phyloP scores from a whole-genome alignment of 2,888 invertebrate genomes.

The Lasioglossum figueresi region DNA sequence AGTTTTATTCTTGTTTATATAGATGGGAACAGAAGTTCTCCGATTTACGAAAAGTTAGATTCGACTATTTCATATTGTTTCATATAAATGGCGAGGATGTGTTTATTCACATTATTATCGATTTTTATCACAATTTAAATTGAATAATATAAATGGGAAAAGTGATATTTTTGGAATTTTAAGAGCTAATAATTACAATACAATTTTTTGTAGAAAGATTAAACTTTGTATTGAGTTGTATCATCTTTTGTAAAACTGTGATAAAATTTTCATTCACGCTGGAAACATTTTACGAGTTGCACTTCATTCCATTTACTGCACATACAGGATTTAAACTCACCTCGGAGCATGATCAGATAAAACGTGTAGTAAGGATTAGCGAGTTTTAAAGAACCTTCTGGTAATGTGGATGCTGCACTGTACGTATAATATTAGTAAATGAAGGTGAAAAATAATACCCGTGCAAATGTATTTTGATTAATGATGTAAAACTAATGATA shows the following conservation, averaged over 20 bases:
- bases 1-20: not conserved
- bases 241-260: not conserved
- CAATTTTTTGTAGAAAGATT: not conserved
- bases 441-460: not conserved
- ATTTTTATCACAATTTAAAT: no score
- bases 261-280: not conserved
- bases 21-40: not conserved
- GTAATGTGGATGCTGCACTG: no score
- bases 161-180: no score
- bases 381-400: not conserved
- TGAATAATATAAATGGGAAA: no score
- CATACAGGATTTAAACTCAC: not conserved
- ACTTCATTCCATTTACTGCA: not conserved
- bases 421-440: not conserved
- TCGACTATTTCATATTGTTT: no score
- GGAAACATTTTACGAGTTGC: not conserved
- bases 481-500: not conserved
- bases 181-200: not conserved
- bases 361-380: not conserved
- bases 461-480: not conserved
- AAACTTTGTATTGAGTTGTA: not conserved
- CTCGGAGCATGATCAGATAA: not conserved
- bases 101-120: no score
- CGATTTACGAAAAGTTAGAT: no score
- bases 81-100: no score